Conservation (phyloP, 2,113 vertebrate species). For the Spermophilus dauricus region DNA sequence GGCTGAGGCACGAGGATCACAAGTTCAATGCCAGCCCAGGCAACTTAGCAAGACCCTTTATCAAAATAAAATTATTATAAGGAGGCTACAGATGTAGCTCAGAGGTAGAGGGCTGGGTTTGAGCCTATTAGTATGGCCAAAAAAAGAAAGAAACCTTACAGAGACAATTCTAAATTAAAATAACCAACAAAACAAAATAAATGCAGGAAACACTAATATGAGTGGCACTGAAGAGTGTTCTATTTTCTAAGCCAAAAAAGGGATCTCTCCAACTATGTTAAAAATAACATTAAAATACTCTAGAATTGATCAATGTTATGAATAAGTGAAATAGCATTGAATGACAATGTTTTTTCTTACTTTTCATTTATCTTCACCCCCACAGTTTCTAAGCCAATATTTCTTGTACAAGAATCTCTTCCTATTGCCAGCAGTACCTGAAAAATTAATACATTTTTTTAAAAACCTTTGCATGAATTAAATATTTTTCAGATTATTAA, state of each 20-base stretch:
- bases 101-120: background rate
- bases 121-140: background rate
- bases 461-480: background rate
- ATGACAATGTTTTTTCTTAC: constrained; percentile 83
- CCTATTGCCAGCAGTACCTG: constrained; percentile 92
- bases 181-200: background rate
- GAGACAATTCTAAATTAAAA: background rate
- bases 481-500: constrained; percentile 39
- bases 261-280: background rate
- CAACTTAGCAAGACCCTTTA: background rate
- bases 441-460: constrained; percentile 38
- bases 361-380: constrained; percentile 92
- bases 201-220: background rate
- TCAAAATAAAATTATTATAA: background rate
- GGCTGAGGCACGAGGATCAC: background rate
- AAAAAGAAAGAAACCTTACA: background rate
- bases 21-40: background rate
- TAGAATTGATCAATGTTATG: background rate
- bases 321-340: background rate
- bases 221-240: background rate
- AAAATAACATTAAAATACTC: background rate
- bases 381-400: constrained; percentile 90
- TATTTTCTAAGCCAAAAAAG: background rate
- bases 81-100: background rate
- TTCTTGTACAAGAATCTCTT: constrained; percentile 91